These are phyloP conservation scores for Platycercus adscitus DNA, from an alignment of 2,113 vertebrate species.

Conservation along the genomic window DNA sequence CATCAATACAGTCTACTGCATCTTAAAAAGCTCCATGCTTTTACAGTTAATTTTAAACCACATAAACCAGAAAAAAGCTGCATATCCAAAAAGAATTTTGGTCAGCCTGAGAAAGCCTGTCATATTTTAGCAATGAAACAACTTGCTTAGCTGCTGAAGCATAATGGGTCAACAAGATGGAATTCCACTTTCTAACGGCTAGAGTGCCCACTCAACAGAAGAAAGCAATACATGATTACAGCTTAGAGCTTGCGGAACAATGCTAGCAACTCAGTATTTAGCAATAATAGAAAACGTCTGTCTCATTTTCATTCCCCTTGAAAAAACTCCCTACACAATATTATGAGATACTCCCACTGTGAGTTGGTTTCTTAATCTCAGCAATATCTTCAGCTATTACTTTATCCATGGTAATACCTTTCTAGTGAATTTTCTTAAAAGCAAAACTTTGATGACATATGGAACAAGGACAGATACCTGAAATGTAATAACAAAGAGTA, in stretches of 20 bases:
- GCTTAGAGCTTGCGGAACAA: neutral
- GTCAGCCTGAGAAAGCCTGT: constrained; percentile 17
- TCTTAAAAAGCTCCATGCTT: neutral
- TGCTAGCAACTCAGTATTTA: neutral
- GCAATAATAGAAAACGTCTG: constrained; percentile 25
- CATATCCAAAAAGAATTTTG: neutral
- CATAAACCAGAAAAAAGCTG: neutral
- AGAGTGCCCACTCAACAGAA: neutral
- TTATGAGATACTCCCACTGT: neutral
- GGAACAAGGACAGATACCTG: neutral
- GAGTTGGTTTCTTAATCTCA: constrained; percentile 33
- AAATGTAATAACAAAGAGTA: constrained; percentile 25
- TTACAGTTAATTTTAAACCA: neutral
- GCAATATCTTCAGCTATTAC: constrained; percentile 39
- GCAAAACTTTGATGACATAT: neutral
- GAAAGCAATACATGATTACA: neutral
- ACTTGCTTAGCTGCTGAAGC: constrained; percentile 46
- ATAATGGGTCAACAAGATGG: constrained; percentile 41
- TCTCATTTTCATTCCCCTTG: constrained; percentile 21
- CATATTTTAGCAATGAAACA: constrained; percentile 48
- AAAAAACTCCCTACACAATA: constrained; percentile 3
- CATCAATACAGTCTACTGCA: neutral
- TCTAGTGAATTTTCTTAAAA: constrained; percentile 32
- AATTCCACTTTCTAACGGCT: neutral
- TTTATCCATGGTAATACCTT: neutral